Base-by-base conservation (phyloP, 1,140 invertebrate genomes). In the Drosophila bipectinata region DNA sequence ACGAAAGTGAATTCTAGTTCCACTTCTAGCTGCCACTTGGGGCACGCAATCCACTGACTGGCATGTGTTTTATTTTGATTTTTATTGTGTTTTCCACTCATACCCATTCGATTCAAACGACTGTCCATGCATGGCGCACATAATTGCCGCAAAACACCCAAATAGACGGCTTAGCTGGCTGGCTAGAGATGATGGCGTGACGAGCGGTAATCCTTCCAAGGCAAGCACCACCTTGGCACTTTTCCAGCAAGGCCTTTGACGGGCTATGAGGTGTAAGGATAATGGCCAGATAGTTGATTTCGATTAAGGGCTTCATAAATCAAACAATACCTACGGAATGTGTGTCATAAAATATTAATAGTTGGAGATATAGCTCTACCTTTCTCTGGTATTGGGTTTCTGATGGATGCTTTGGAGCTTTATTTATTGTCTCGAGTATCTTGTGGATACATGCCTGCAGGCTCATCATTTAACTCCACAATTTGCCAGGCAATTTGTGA, bases 1-100 rank as follows among this genome's bases (percentile, higher is more conserved):
- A 77, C 55, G 79, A 82, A 82, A 82, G 79, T 74, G 79, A 82
- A 82, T 82, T 82, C 79, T 74, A 54, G 73, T 58, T 48, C 69
- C 57, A 61, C 60, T 68, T 68, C 68, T 55, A 12, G 48, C 21
- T 53, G 52, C 5, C 26, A 7, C 26, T 28, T 21, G 21, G 21
- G 21, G 2, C 21, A 21, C 21, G 21, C 21, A 21, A 21, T 5
- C 26, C 26, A 28, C 26, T 28, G 26, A 28, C 26, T 28, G 55
- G 68, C 56, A 57, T 60, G 24, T 32, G 49, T 52, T 28, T 32
- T 52, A 15, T 52, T 32, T 44, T 10, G 18, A 21, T 48, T 56
- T 73, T 68, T 64, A 61, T 67, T 79, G 73, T 57, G 34, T 63
- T 71, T 71, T 32, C 18, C 56, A 47, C 32, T 47, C 21, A 41